Conservation (phyloP, 2,113 vertebrate genomes). For the Drymodes brunneopygia region DNA sequence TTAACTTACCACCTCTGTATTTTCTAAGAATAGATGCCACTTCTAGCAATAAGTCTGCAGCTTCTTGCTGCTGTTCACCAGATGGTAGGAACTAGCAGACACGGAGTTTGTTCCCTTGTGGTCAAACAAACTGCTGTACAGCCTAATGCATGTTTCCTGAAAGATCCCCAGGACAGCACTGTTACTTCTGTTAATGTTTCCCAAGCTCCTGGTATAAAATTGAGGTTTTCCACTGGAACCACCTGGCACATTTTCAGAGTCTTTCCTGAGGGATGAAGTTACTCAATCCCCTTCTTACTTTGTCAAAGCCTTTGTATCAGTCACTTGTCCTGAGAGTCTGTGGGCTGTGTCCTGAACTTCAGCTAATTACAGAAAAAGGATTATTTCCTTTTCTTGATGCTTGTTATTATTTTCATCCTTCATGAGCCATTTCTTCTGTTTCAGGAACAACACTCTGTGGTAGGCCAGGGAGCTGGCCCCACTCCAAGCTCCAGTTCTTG, state of each 20-base stretch:
- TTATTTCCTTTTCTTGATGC: slow-evolving; percentile 23
- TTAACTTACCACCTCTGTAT: background rate
- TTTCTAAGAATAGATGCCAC: slow-evolving; percentile 13
- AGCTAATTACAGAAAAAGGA: slow-evolving; percentile 18
- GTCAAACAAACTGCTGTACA: background rate
- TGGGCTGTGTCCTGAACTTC: slow-evolving; percentile 1
- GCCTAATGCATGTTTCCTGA: background rate
- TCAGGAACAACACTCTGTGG: slow-evolving; percentile 78
- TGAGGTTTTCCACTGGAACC: slow-evolving; percentile 25
- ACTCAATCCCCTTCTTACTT: background rate
- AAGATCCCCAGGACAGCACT: background rate
- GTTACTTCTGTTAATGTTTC: background rate
- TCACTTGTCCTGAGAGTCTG: background rate
- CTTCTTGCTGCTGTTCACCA: background rate
- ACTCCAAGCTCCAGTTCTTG: slow-evolving; percentile 73
- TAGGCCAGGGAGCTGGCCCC: slow-evolving; percentile 71
- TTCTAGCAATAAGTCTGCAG: background rate
- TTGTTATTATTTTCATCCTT: slow-evolving; percentile 59
- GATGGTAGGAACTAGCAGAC: background rate
- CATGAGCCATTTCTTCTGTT: slow-evolving; percentile 47
- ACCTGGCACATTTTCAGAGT: background rate
- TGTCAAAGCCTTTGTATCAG: background rate
- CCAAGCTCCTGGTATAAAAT: slow-evolving; percentile 18
- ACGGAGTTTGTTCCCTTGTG: background rate
- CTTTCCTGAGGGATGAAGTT: background rate